These are phyloP conservation scores for Thinocorus orbignyianus DNA, from an alignment of 2,113 vertebrate species.

Conservation along the genomic window DNA sequence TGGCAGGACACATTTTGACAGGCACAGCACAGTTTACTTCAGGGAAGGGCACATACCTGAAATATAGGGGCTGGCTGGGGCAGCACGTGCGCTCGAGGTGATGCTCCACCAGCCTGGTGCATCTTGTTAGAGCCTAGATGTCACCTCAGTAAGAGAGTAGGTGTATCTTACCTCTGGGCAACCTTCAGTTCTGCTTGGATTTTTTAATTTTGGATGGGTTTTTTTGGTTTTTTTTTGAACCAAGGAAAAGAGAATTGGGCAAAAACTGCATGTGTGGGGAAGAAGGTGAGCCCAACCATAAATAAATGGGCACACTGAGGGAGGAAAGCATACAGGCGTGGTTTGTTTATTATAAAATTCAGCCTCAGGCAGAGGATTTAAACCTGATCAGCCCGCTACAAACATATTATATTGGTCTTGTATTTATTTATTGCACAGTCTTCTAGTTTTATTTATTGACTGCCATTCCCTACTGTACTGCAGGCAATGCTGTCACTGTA, in stretches of 20 bases:
- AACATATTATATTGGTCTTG: slow-evolving; percentile 19
- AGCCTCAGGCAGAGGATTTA: slow-evolving; percentile 50
- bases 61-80: not conserved
- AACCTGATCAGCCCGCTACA: slow-evolving; percentile 28
- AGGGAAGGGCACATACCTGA: not conserved
- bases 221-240: not conserved
- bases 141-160: not conserved
- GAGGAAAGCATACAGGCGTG: not conserved
- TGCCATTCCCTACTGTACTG: slow-evolving; percentile 40
- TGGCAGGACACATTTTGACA: not conserved
- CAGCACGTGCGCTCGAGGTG: fast-evolving
- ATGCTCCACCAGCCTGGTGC: fast-evolving
- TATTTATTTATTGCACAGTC: slow-evolving; percentile 50
- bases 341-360: slow-evolving; percentile 45
- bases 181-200: not conserved
- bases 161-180: not conserved
- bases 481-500: slow-evolving; percentile 46
- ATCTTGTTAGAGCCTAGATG: not conserved
- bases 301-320: not conserved
- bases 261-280: not conserved
- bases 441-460: slow-evolving; percentile 62
- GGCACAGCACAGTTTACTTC: not conserved
- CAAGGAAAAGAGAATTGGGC: not conserved
- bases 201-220: not conserved
- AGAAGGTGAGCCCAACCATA: not conserved